These are phyloP conservation scores for Eristalis intricaria DNA, from an alignment of 2,888 invertebrate genomes.

Conservation along the genomic window DNA sequence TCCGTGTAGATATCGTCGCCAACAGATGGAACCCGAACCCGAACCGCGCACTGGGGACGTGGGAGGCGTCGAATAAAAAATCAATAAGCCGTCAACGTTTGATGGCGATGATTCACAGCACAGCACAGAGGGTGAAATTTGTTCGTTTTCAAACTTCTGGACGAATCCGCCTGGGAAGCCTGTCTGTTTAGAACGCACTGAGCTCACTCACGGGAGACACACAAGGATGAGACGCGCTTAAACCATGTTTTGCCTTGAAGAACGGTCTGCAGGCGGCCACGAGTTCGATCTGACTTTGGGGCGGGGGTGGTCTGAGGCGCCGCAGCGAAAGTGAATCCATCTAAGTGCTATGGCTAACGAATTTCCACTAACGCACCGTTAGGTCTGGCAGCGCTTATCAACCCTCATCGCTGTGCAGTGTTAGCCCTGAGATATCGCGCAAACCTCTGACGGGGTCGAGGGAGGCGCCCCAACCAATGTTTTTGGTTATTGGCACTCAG, in stretches of 20 bases:
- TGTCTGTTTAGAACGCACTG: background rate
- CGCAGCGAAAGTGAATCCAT: constrained; percentile 56
- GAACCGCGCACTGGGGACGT: background rate
- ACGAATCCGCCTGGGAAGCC: background rate
- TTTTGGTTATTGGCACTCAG: constrained; percentile 38
- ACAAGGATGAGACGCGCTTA: constrained; percentile 14
- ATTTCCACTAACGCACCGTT: constrained; percentile 64
- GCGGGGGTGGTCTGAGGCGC: constrained; percentile 25
- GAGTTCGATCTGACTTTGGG: constrained; percentile 12
- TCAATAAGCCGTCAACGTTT: constrained; percentile 36
- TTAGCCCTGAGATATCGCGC: constrained; percentile 55
- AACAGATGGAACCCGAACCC: constrained; percentile 33
- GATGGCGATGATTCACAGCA: constrained; percentile 37
- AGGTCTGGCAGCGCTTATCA: constrained; percentile 60
- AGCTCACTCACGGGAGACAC: background rate
- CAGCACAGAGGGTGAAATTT: background rate
- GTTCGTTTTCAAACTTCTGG: background rate
- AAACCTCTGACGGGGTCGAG: constrained; percentile 29
- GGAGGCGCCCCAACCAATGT: constrained; percentile 17
- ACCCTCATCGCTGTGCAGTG: constrained; percentile 55
- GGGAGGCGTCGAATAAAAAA: constrained; percentile 15
- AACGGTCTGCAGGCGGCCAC: constrained; percentile 20
- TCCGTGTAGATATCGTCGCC: constrained; percentile 36
- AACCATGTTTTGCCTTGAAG: constrained; percentile 42
- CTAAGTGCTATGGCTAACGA: constrained; percentile 58